Evolutionary conservation across 2,113 vertebrate species (phyloP).

Genomic region (Actenoides hombroni): DNA sequence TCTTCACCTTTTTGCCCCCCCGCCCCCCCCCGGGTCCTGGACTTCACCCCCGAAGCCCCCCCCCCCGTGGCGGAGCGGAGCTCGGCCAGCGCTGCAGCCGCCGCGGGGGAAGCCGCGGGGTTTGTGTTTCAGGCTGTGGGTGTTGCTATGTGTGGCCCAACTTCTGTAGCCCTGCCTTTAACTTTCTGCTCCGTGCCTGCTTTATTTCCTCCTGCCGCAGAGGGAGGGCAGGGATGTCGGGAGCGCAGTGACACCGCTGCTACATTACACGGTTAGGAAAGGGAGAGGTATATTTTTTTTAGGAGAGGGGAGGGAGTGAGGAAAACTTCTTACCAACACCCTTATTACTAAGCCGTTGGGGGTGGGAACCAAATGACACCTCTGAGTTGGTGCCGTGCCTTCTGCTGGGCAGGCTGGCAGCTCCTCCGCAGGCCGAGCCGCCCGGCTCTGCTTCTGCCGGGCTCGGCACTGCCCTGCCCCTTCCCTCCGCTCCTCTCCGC

Average conservation of each 20-base stretch:
- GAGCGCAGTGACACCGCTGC: neutral
- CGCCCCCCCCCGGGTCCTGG: too few relatives aligned
- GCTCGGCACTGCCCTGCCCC: neutral
- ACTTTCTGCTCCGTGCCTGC: neutral
- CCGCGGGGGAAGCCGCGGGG: neutral
- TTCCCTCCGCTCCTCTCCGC: neutral
- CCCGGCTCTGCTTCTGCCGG: neutral
- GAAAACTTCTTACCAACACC: neutral
- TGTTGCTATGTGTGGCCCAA: neutral
- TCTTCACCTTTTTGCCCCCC: neutral
- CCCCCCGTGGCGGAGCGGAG: neutral
- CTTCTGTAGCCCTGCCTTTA: neutral
- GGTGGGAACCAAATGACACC: neutral
- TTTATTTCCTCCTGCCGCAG: neutral
- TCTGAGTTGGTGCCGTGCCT: rapidly evolving
- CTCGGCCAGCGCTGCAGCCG: neutral
- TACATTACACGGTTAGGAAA: neutral
- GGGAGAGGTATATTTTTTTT: neutral
- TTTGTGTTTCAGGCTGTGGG: neutral
- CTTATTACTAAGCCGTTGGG: neutral
- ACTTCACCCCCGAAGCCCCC: neutral
- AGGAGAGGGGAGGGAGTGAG: neutral
- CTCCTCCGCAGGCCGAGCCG: neutral
- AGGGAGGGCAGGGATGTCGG: neutral
- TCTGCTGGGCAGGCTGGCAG: neutral